These are phyloP conservation scores for Delichon dasypus DNA, from an alignment of 2,797 vertebrate species.

Conservation along the genomic window DNA sequence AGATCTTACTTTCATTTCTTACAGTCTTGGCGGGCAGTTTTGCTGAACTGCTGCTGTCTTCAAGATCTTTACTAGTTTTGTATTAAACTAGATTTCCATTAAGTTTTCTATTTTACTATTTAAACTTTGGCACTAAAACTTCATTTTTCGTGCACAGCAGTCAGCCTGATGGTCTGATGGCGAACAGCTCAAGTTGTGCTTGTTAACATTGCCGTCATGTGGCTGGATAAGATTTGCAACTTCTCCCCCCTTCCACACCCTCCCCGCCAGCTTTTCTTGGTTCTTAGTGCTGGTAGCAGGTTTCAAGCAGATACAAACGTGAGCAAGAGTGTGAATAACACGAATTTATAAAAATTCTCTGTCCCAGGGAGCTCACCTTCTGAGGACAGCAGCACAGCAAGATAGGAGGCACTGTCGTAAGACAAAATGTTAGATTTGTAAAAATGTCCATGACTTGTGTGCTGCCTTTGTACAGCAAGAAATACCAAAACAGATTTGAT, in stretches of 20 bases:
- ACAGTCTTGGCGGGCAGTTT: neutral
- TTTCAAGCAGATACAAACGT: too few relatives aligned
- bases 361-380: neutral
- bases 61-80: neutral
- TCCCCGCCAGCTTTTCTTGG: too few relatives aligned
- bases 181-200: too few relatives aligned
- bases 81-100: neutral
- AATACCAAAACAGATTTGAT: neutral
- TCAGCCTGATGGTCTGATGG: neutral
- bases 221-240: too few relatives aligned
- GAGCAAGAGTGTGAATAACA: too few relatives aligned
- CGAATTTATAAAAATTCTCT: too few relatives aligned
- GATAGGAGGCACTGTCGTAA: neutral
- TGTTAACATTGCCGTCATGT: too few relatives aligned
- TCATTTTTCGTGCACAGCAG: neutral
- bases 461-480: neutral
- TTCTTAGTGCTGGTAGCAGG: too few relatives aligned
- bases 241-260: too few relatives aligned
- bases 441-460: neutral
- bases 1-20: neutral
- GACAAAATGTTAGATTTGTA: neutral
- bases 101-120: neutral
- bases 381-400: neutral
- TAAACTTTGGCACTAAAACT: neutral
- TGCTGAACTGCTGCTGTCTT: neutral